These are phyloP conservation scores for Morinoia aosen DNA, from an alignment of 2,888 invertebrate genomes.

Conservation along the genomic window DNA sequence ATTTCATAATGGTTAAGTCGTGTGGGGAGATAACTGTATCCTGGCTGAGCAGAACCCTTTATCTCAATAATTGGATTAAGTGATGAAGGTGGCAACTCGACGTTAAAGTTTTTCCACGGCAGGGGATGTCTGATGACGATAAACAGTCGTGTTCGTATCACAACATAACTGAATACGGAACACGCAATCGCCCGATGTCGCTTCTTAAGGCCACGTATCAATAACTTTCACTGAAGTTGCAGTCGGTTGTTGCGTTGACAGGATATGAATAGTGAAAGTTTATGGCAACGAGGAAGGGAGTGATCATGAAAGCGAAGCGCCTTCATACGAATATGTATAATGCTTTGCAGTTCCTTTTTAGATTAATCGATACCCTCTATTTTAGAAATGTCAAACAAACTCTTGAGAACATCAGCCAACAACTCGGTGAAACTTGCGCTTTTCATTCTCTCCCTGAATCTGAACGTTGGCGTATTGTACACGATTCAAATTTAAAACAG, in stretches of 20 bases:
- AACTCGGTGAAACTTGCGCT: background rate
- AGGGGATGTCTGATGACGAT: slow-evolving; percentile 27
- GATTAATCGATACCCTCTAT: background rate
- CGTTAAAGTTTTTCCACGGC: background rate
- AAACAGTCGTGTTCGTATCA: background rate
- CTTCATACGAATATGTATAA: background rate
- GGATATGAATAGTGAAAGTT: slow-evolving; percentile 39
- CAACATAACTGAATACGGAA: slow-evolving; percentile 31
- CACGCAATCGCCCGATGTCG: background rate
- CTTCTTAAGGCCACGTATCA: slow-evolving; percentile 10
- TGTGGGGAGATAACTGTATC: background rate
- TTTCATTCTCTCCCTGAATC: background rate
- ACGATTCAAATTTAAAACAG: background rate
- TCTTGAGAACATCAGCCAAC: background rate
- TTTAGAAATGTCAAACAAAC: background rate
- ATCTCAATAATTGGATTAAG: slow-evolving; percentile 45
- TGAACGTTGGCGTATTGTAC: background rate
- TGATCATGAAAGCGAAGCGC: background rate
- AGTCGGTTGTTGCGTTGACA: background rate
- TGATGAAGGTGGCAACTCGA: background rate
- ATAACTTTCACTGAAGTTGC: slow-evolving; percentile 41
- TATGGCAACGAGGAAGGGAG: background rate
- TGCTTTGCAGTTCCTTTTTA: background rate
- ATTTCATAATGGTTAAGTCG: background rate
- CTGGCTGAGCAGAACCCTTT: background rate